Conservation (phyloP, 2,888 invertebrate genomes). For the Stenurella melanura region DNA sequence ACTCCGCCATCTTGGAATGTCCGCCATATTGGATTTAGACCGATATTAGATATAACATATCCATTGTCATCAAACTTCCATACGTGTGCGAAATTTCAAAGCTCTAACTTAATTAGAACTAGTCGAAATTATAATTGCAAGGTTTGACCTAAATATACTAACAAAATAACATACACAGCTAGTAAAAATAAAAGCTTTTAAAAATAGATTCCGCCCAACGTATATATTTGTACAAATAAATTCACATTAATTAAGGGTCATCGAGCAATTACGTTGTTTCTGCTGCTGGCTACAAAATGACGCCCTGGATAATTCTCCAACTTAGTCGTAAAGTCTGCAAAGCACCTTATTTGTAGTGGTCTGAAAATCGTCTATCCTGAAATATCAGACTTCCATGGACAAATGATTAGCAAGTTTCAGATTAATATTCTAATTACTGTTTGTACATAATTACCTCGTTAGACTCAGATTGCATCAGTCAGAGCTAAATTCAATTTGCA, state of each 20-base stretch:
- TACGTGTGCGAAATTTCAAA: too few species aligned
- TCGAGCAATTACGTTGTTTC: neutral
- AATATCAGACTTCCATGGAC: conserved; percentile 35
- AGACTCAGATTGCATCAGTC: conserved; percentile 36
- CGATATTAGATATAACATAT: too few species aligned
- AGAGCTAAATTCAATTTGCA: conserved; percentile 37
- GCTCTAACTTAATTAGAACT: too few species aligned
- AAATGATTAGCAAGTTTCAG: conserved; percentile 44
- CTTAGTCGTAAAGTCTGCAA: neutral
- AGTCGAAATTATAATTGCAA: too few species aligned
- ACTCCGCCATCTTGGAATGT: too few species aligned
- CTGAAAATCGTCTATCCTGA: conserved; percentile 13
- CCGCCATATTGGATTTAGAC: too few species aligned
- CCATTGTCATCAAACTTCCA: too few species aligned
- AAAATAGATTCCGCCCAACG: neutral
- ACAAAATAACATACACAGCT: too few species aligned
- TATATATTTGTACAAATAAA: neutral
- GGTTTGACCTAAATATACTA: too few species aligned
- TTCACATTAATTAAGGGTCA: neutral
- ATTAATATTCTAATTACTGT: conserved; percentile 45
- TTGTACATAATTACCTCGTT: conserved; percentile 44
- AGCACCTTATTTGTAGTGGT: neutral
- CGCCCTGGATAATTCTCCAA: neutral
- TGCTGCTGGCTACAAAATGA: neutral
- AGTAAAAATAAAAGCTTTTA: too few species aligned